Percentiles rank a stretch among this genome's conserved stretches.
Conservation (phyloP, 2,797 vertebrate species). For the Pelobates cultripes region DNA sequence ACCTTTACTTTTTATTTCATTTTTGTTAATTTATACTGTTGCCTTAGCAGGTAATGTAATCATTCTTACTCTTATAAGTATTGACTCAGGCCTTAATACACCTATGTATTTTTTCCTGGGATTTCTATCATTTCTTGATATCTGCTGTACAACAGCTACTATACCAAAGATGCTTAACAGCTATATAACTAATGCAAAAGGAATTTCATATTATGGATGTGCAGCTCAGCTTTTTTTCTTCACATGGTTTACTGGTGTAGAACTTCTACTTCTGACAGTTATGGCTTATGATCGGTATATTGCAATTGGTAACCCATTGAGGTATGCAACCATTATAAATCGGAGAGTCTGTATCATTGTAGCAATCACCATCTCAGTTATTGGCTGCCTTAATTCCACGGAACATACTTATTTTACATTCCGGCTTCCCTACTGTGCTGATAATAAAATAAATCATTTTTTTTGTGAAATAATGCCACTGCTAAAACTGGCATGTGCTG, state of each 20-base stretch:
- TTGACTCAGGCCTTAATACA: conserved; percentile 50
- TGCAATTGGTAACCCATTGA: conserved; percentile 60
- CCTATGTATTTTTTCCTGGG: conserved; percentile 64
- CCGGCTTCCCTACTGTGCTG: conserved; percentile 58
- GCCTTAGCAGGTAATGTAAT: conserved; percentile 57
- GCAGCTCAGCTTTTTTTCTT: conserved; percentile 60
- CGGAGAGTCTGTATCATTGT: conserved; percentile 34
- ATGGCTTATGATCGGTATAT: conserved; percentile 63
- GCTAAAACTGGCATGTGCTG: conserved; percentile 60
- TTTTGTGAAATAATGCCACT: conserved; percentile 65
- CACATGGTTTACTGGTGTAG: conserved; percentile 52
- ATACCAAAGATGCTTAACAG: conserved; percentile 58
- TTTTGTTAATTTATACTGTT: conserved; percentile 56
- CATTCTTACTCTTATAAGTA: conserved; percentile 54
- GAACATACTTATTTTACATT: conserved; percentile 61
- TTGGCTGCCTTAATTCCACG: conserved; percentile 56
- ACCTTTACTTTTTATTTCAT: conserved; percentile 47
- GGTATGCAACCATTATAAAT: conserved; percentile 52
- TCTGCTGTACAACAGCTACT: conserved; percentile 57
- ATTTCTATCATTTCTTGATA: conserved; percentile 59
- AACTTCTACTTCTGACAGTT: conserved; percentile 61
- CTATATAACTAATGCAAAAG: conserved; percentile 55
- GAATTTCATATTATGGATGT: conserved; percentile 58
- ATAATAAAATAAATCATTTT: conserved; percentile 61
- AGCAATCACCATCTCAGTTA: conserved; percentile 46